phyloP scores from a whole-genome alignment of 2,797 vertebrate species.

The Ctenopoma kingsleyae region DNA sequence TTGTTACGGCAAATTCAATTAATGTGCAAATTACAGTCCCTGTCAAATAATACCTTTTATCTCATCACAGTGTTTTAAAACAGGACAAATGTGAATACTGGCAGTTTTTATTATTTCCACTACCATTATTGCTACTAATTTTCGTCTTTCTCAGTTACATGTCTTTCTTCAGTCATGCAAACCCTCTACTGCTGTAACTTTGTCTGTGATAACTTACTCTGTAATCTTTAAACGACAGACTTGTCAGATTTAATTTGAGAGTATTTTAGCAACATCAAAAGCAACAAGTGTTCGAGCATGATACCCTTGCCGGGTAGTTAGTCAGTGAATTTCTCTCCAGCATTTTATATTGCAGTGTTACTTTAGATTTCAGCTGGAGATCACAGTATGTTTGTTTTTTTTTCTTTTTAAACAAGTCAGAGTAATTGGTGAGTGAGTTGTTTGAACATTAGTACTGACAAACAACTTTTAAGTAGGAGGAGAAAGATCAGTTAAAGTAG shows the following conservation, averaged over 20 bases:
- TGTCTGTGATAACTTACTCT: conserved; percentile 22
- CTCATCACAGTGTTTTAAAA: conserved; percentile 46
- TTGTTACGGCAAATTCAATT: conserved; percentile 54
- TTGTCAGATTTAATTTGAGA: conserved; percentile 25
- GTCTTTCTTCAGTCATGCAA: conserved; percentile 15
- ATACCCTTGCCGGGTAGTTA: conserved; percentile 6
- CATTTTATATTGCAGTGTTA: conserved; percentile 15
- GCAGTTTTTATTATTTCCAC: conserved; percentile 20
- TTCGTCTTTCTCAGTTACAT: conserved; percentile 21
- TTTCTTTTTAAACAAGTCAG: neutral
- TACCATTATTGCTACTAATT: conserved; percentile 4
- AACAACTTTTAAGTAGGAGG: conserved; percentile 2
- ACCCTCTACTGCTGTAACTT: conserved; percentile 15
- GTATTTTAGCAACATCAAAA: conserved; percentile 21
- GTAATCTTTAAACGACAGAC: conserved; percentile 11
- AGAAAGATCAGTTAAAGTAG: neutral
- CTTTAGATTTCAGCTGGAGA: conserved; percentile 4
- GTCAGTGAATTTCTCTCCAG: neutral
- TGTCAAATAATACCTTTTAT: conserved; percentile 56
- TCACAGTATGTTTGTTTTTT: neutral
- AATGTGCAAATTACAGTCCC: conserved; percentile 56
- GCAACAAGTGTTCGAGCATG: neutral
- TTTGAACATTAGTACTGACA: neutral
- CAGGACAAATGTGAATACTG: conserved; percentile 17
- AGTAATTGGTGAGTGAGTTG: neutral